Percentiles rank a stretch among this genome's conserved stretches.
These are phyloP conservation scores for Melanotaenia parkinsoni DNA, from an alignment of 2,797 vertebrate species.

Conservation along the genomic window DNA sequence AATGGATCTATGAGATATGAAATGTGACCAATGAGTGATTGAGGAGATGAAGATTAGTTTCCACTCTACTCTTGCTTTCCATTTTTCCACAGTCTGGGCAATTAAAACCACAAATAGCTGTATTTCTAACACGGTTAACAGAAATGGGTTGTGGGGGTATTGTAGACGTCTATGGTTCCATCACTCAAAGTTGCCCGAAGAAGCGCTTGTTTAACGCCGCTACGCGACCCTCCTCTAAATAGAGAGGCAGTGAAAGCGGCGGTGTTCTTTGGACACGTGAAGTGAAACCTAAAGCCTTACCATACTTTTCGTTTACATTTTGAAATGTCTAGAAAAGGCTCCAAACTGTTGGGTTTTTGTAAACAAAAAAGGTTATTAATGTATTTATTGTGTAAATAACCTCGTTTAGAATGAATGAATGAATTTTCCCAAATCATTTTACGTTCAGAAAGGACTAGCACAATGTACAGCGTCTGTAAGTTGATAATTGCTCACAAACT, in stretches of 20 bases:
- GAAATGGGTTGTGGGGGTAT: too few species aligned
- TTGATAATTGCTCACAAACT: slow-evolving; percentile 21
- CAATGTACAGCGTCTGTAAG: not conserved
- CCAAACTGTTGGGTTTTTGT: too few species aligned
- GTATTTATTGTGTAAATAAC: too few species aligned
- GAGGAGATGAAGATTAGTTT: not conserved
- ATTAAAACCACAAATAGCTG: not conserved
- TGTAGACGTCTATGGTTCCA: too few species aligned
- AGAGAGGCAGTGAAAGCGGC: not conserved
- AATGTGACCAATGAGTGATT: not conserved
- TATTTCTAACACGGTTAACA: too few species aligned
- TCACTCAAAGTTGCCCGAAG: not conserved
- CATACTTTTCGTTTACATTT: not conserved
- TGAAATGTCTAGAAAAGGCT: too few species aligned
- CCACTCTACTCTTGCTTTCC: not conserved
- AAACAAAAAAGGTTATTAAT: too few species aligned
- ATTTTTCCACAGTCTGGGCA: not conserved
- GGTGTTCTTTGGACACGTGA: not conserved
- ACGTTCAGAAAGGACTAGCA: too few species aligned
- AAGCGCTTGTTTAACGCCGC: slow-evolving; percentile 24
- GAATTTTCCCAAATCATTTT: too few species aligned
- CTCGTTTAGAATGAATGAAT: too few species aligned
- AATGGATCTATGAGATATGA: not conserved
- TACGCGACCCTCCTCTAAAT: not conserved
- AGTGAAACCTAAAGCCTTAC: not conserved